Percentiles rank a stretch among this genome's conserved stretches.
phyloP scores from a whole-genome alignment of 64 coral and sea anemone species.

The Stylophora pistillata region DNA sequence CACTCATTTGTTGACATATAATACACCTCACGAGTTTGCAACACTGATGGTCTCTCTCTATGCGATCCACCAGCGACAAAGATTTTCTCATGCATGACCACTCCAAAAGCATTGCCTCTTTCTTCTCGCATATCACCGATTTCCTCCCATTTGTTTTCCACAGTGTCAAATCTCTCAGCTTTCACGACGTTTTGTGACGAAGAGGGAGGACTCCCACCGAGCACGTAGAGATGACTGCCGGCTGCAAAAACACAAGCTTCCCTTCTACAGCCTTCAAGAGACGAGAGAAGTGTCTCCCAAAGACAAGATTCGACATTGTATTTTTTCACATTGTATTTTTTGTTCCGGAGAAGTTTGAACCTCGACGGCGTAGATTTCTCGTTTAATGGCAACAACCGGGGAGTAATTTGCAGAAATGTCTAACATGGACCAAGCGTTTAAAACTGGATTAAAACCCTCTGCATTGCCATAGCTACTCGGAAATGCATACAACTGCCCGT shows the following conservation, averaged over 20 bases:
- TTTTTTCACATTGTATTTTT: neutral
- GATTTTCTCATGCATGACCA: neutral
- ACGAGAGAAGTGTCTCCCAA: neutral
- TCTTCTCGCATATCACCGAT: neutral
- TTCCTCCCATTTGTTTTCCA: too few species aligned
- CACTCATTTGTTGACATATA: neutral
- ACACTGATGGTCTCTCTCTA: neutral
- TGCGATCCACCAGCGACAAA: neutral
- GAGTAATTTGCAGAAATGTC: neutral
- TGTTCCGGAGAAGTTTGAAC: neutral
- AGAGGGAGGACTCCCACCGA: too few species aligned
- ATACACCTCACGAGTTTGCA: conserved; percentile 7
- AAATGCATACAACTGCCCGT: neutral
- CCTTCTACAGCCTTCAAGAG: neutral
- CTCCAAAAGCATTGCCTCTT: neutral
- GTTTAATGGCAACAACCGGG: neutral
- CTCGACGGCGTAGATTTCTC: neutral
- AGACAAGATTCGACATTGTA: neutral
- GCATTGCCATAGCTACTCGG: neutral
- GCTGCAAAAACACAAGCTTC: neutral
- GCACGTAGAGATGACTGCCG: neutral
- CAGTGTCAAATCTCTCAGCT: too few species aligned
- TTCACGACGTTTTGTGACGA: too few species aligned
- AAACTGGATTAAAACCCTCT: neutral
- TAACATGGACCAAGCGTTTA: neutral